Evolutionary conservation across 1,140 invertebrate species (phyloP), one percentile per base, ranked within the genome.

Genomic region (Manduca sexta): DNA sequence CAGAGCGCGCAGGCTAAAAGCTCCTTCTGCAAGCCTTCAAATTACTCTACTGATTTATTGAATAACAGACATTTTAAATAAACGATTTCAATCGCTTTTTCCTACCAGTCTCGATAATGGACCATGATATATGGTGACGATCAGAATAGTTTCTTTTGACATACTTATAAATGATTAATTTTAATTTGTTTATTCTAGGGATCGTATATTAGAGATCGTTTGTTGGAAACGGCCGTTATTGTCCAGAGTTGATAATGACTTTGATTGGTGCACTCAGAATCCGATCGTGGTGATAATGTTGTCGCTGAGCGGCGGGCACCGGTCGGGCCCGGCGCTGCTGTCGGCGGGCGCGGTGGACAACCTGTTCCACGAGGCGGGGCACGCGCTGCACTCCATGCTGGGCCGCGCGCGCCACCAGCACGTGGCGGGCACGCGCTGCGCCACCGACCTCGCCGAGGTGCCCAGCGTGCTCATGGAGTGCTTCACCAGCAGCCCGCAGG

Each of bases 351-450:
- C 94, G 52, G 92, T 99, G 8, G 97, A 99, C 77, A 99, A 99
- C 87, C 86, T 99, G 18, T 99, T 99, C 84, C 98, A 99, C 75
- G 98, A 99, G 89, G 95, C 99, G 93, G 98, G 98, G 0, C 98
- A 99, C 88, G 98, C 98, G 4, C 93, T 99, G 89, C 98, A 99
- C 85, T 99, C 98, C 3, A 99, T 99, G 97, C 80, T 99, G 43
- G 98, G 94, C 5, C 89, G 96, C 58, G 98, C 98, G 0, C 89
- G 91, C 49, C 97, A 98, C 87, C 98, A 99, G 85, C 98, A 99
- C 86, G 95, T 99, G 12, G 96, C 97, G 16, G 98, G 97, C 51
- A 99, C 98, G 0, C 88, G 98, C 52, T 99, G 97, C 79, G 92
- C 94, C 30, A 98, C 98, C 4, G 98, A 99, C 88, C 95, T 99